Evolutionary conservation across 2,797 vertebrate genomes (phyloP).

Genomic region (Leucoraja ocellata): DNA sequence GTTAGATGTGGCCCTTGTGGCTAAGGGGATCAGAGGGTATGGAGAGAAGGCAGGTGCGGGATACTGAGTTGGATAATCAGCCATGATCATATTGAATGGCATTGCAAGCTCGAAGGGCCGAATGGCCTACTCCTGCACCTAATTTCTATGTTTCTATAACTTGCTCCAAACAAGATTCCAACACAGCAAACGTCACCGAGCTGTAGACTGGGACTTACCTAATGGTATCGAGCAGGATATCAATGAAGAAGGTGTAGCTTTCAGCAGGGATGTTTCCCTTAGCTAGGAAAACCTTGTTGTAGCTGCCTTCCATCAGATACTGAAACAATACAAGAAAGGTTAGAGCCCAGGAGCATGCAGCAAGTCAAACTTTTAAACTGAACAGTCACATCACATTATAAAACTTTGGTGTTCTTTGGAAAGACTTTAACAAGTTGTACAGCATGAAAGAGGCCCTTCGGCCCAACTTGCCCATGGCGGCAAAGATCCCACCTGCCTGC

Average conservation of each 20-base stretch:
- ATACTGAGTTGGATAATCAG: too few species aligned
- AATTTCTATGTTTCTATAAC: too few species aligned
- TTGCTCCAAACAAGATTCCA: neutral
- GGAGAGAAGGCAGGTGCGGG: too few species aligned
- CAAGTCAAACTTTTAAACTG: neutral
- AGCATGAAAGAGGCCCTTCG: too few species aligned
- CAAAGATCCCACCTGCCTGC: too few species aligned
- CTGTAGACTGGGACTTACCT: conserved; percentile 58
- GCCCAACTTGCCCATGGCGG: too few species aligned
- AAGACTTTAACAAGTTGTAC: neutral
- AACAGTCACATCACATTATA: neutral
- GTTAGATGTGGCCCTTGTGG: too few species aligned
- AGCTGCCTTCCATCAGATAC: conserved; percentile 96
- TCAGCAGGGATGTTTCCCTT: conserved; percentile 93
- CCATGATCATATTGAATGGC: too few species aligned
- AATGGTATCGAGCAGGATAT: conserved; percentile 91
- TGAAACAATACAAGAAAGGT: conserved; percentile 46
- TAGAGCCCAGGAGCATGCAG: neutral
- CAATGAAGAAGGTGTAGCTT: conserved; percentile 93
- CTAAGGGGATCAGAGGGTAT: too few species aligned
- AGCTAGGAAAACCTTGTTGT: conserved; percentile 95
- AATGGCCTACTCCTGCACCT: too few species aligned
- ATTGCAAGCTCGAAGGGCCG: too few species aligned
- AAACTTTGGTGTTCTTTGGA: neutral
- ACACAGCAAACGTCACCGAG: neutral